Base-by-base conservation (phyloP, 1,140 invertebrate species). In the Chironomus striatipennis region DNA sequence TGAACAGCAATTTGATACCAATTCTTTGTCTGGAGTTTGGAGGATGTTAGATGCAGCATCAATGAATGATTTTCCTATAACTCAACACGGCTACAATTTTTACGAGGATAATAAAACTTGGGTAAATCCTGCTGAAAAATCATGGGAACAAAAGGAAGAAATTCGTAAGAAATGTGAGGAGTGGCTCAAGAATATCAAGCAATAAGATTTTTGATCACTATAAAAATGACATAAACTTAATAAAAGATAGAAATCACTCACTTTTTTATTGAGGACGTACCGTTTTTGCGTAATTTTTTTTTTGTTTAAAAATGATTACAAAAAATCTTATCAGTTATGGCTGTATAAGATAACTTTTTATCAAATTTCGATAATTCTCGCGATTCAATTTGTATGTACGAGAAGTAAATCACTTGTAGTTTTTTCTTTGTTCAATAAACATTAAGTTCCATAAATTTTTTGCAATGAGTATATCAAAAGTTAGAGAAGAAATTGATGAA, bases 151-250 rank as follows among this genome's bases (percentile, higher is more conserved):
- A 21, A 70, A 70, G 18, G 65, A 70, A 70, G 65, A 70, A 20
- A 70, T 70, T 70, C 65, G 65, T 20, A 70, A 70, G 10, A 70
- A 70, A 21, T 70, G 65, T 21, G 65, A 70, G 18, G 20, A 70
- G 0, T 70, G 65, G 65, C 6, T 70, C 5, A 70, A 70, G 18
- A 70, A 70, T 12, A 18, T 70, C 7, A 70, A 70, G 18, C 65
- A 70, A 20, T 70, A 70, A 70, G 10, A 70, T 1, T 10, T 12
- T 5, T 34, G 24, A 34, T 34, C 24, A 34, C 5, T 34, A 34
- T 34, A 34, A 34, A 2, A 34, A 34, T 2, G 5, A 34, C 2
- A 34, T 34, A 34, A 34, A 34, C 24, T 34, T 34, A 1, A 1
- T 34, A 34, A 34, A 34, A n/a, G n/a, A n/a, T n/a, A n/a, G n/a